Base-by-base conservation (phyloP, 2,888 invertebrate species). In the Dinocampus coccinellae region DNA sequence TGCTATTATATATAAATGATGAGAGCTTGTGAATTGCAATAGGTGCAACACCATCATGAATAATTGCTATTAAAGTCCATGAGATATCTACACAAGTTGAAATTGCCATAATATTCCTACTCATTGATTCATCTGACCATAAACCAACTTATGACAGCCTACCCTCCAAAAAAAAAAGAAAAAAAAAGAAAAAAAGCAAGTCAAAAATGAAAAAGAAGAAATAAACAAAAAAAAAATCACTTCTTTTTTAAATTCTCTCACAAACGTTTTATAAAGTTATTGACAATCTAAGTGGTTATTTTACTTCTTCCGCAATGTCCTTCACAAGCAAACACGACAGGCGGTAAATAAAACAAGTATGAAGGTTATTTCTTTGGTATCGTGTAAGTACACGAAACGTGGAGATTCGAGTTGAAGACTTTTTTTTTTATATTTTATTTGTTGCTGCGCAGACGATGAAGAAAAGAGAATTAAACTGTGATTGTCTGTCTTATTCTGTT, bases 321-420 rank as follows among this genome's bases (percentile, higher is more conserved):
- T 55, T 26, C 55, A 55, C 24, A 26, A 55, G 55, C 11, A 20
- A 47, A 16, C 47, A n/a, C 55, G 26, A 55, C 55, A 26, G 55
- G 4, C 55, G 22, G 24, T 16, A n/a, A 62, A 62, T 24, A 39
- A 62, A 39, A 42, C 20, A 39, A 36, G 62, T 24, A n/a, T 60
- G 33, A 62, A 24, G 39, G 55, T 55, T 13, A 62, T 22, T 62
- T 62, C n/a, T 62, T 62, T 39, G 62, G 24, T 22, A 24, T 62
- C 39, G 24, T 62, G n/a, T 39, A 42, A n/a, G 62, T 62, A 55
- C 55, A 55, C 55, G 26, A 55, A 42, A 42, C 62, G 24, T 39
- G 24, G 42, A 20, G 20, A 62, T 62, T 62, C 42, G 42, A 34
- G 24, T 1, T 24, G 26, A 26, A 22, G 22, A 26, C 42, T 62